These are phyloP conservation scores for Drosophila borborema DNA, from an alignment of 2,888 invertebrate species.

Conservation along the genomic window DNA sequence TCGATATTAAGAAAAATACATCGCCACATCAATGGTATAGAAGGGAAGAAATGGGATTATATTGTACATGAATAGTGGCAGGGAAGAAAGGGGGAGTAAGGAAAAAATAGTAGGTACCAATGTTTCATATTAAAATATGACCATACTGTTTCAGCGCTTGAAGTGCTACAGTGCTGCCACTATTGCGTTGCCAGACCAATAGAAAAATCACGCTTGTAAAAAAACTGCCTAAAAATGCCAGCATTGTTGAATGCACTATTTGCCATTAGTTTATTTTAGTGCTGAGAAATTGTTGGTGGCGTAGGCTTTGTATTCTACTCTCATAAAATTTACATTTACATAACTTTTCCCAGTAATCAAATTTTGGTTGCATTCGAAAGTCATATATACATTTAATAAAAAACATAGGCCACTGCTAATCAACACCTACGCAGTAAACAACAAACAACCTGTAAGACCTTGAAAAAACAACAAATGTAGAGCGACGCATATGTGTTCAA, in stretches of 20 bases:
- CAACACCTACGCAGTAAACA: slow-evolving; percentile 10
- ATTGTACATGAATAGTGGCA: too few relatives aligned
- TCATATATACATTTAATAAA: not conserved
- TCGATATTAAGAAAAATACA: too few relatives aligned
- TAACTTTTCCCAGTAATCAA: slow-evolving; percentile 20
- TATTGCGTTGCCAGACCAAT: not conserved
- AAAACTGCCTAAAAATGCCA: slow-evolving; percentile 28
- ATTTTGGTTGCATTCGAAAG: slow-evolving; percentile 1
- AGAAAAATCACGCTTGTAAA: not conserved
- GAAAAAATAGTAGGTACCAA: too few relatives aligned
- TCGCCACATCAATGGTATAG: too few relatives aligned
- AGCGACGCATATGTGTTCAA: slow-evolving; percentile 12
- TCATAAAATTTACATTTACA: slow-evolving; percentile 39
- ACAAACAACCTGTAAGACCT: slow-evolving; percentile 68
- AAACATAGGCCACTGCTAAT: not conserved
- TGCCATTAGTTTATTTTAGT: slow-evolving; percentile 29
- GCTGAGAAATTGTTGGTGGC: slow-evolving; percentile 12
- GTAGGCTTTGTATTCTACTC: slow-evolving; percentile 21
- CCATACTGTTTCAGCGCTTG: too few relatives aligned
- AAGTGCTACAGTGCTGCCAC: slow-evolving; percentile 2
- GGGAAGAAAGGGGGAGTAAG: too few relatives aligned
- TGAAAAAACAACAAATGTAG: slow-evolving; percentile 28
- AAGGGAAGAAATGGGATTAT: too few relatives aligned
- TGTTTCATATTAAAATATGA: too few relatives aligned
- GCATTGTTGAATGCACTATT: not conserved